Percentiles rank a stretch among this genome's conserved stretches.
Evolutionary conservation across 2,888 invertebrate genomes (phyloP).

Genomic region (Eretmocerus hayati): DNA sequence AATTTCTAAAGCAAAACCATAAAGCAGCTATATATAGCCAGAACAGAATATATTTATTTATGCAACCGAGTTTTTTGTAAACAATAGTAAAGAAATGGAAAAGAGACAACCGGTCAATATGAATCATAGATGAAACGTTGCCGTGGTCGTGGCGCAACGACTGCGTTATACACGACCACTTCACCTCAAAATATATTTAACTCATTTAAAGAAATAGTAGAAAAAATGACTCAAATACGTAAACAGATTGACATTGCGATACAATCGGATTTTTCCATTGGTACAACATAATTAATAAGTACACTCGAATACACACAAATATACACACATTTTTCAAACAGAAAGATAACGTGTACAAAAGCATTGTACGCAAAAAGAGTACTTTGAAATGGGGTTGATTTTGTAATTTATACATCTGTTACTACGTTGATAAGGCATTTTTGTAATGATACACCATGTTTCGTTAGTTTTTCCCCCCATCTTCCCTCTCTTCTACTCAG

Average conservation of each 20-base stretch:
- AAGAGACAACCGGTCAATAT: slow-evolving; percentile 20
- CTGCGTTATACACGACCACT: slow-evolving; percentile 24
- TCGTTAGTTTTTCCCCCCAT: slow-evolving; percentile 23
- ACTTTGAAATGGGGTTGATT: slow-evolving; percentile 28
- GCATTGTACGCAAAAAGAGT: slow-evolving; percentile 5
- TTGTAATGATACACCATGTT: slow-evolving; percentile 15
- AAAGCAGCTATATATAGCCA: slow-evolving; percentile 46
- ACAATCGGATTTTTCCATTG: slow-evolving; percentile 17
- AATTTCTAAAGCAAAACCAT: slow-evolving; percentile 9
- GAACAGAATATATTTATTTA: slow-evolving; percentile 42
- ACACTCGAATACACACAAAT: background rate
- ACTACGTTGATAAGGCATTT: slow-evolving; percentile 40
- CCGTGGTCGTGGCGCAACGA: slow-evolving; percentile 25
- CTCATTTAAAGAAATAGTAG: slow-evolving; percentile 14
- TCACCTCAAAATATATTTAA: slow-evolving; percentile 18
- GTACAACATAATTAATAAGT: slow-evolving; percentile 10
- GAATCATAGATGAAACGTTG: slow-evolving; percentile 21
- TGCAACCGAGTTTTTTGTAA: slow-evolving; percentile 36
- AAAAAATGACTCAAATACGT: slow-evolving; percentile 10
- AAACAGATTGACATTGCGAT: background rate
- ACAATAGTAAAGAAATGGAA: slow-evolving; percentile 38
- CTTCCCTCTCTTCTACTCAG: slow-evolving; percentile 16
- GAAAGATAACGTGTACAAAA: slow-evolving; percentile 7
- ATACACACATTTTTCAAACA: background rate
- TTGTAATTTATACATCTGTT: slow-evolving; percentile 38